A percentile compares a stretch with the other conserved stretches of the same genome.
These are phyloP conservation scores for Ophiodon elongatus DNA, from an alignment of 2,113 vertebrate species.

Conservation along the genomic window DNA sequence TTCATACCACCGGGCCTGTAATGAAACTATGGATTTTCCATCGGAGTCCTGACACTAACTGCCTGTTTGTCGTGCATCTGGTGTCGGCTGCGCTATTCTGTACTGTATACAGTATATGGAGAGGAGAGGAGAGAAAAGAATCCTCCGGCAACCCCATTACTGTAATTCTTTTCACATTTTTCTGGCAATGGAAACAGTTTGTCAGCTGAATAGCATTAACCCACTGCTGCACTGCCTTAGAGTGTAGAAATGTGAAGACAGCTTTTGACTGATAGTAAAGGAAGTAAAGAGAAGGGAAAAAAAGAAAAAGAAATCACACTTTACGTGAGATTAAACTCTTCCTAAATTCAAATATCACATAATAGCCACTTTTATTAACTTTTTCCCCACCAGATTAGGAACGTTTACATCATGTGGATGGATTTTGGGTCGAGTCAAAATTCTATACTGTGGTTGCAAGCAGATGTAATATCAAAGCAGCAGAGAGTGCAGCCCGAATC, in stretches of 20 bases:
- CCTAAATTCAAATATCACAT: not conserved
- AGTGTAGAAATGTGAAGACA: not conserved
- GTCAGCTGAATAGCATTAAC: conserved; percentile 39
- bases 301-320: not conserved
- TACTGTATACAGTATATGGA: conserved; percentile 35
- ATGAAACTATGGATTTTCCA: conserved; percentile 86
- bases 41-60: conserved; percentile 76
- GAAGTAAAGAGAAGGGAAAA: too few relatives aligned
- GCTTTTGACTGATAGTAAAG: conserved; percentile 6
- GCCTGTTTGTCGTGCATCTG: conserved; percentile 74
- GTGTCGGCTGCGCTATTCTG: conserved; percentile 56
- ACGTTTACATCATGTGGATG: not conserved
- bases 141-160: conserved; percentile 24
- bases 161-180: conserved; percentile 43
- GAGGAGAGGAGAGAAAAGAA: conserved; percentile 23
- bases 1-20: conserved; percentile 80
- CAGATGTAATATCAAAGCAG: conserved; percentile 33
- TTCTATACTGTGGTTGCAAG: conserved; percentile 15
- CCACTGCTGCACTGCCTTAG: not conserved
- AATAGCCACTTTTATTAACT: conserved; percentile 5
- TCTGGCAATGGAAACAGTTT: conserved; percentile 18
- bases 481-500: conserved; percentile 31
- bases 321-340: not conserved
- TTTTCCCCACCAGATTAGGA: not conserved
- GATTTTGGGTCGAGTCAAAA: not conserved